Evolutionary conservation across 30 jellyfish, hydroid and myxozoan species (phyloP).

Genomic region (Hydractinia symbiolongicarpus): DNA sequence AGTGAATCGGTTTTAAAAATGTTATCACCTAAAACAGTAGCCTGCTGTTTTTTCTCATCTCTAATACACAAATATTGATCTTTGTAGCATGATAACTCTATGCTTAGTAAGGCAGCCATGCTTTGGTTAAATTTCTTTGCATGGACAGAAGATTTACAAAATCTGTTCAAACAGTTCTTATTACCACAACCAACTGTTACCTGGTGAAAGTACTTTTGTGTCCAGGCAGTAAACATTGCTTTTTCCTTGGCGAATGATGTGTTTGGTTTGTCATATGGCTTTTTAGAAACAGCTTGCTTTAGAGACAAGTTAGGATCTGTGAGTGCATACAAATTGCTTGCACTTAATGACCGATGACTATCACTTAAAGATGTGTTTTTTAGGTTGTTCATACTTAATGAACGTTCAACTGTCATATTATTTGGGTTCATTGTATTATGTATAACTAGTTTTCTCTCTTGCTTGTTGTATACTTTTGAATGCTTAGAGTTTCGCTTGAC

Average conservation of each 20-base stretch:
- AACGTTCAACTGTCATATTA: slow-evolving; percentile 7
- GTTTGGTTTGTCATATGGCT: slow-evolving; percentile 48
- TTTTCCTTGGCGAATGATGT: slow-evolving; percentile 72
- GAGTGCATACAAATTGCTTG: slow-evolving; percentile 79
- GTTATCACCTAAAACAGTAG: slow-evolving; percentile 35
- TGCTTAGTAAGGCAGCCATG: slow-evolving; percentile 53
- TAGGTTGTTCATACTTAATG: slow-evolving; percentile 20
- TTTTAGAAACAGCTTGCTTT: slow-evolving; percentile 70
- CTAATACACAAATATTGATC: slow-evolving; percentile 40
- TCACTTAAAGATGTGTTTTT: slow-evolving; percentile 11
- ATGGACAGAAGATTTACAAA: slow-evolving; percentile 52
- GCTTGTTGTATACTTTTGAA: not conserved
- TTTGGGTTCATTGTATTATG: not conserved
- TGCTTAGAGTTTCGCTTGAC: slow-evolving; percentile 13
- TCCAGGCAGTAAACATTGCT: slow-evolving; percentile 54
- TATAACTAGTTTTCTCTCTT: slow-evolving; percentile 5
- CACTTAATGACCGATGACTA: slow-evolving; percentile 54
- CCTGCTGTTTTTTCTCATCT: slow-evolving; percentile 11
- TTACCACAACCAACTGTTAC: slow-evolving; percentile 76
- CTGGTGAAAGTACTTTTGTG: slow-evolving; percentile 81
- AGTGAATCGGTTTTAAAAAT: not conserved
- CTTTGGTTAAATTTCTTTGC: slow-evolving; percentile 11
- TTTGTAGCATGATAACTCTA: slow-evolving; percentile 53
- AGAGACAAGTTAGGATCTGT: slow-evolving; percentile 75
- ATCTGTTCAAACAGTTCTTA: slow-evolving; percentile 38